Percentiles rank a stretch among this genome's conserved stretches.
Conservation (phyloP, 2,797 vertebrate species). For the Myoxocephalus aenaeus region DNA sequence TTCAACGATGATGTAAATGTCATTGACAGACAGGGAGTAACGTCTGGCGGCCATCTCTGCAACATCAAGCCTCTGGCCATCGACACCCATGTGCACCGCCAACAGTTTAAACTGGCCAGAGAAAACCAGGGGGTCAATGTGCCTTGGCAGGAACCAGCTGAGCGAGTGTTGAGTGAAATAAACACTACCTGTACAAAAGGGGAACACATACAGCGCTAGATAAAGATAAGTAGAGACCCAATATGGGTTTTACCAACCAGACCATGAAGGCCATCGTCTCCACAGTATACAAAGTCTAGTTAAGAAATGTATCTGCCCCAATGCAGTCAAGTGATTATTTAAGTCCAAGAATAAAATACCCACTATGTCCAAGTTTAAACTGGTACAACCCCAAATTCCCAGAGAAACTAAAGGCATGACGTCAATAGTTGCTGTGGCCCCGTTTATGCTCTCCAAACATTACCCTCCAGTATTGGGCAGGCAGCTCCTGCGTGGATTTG, state of each 20-base stretch:
- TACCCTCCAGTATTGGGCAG: conserved; percentile 79
- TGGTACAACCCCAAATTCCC: background rate
- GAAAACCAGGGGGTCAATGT: conserved; percentile 74
- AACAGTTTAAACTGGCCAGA: conserved; percentile 65
- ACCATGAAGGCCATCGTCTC: too few species aligned
- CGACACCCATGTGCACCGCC: conserved; percentile 80
- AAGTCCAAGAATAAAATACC: too few species aligned
- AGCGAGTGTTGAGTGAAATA: conserved; percentile 69
- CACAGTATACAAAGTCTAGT: too few species aligned
- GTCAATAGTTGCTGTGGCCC: background rate
- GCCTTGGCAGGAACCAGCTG: conserved; percentile 84
- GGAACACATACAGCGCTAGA: background rate
- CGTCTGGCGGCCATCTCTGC: conserved; percentile 71
- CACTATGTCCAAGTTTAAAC: background rate
- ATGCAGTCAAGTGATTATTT: too few species aligned
- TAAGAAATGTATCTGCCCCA: too few species aligned
- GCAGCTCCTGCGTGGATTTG: conserved; percentile 78
- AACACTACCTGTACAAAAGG: conserved; percentile 75
- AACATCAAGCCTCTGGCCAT: conserved; percentile 74
- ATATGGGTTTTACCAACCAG: background rate
- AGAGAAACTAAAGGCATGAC: background rate
- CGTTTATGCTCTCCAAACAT: background rate
- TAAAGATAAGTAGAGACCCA: background rate
- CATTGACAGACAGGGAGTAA: conserved; percentile 68
- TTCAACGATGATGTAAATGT: conserved; percentile 64